Base-by-base conservation (phyloP, 92 coral and sea anemone genomes). In the Hydrozoanthus gracilis region DNA sequence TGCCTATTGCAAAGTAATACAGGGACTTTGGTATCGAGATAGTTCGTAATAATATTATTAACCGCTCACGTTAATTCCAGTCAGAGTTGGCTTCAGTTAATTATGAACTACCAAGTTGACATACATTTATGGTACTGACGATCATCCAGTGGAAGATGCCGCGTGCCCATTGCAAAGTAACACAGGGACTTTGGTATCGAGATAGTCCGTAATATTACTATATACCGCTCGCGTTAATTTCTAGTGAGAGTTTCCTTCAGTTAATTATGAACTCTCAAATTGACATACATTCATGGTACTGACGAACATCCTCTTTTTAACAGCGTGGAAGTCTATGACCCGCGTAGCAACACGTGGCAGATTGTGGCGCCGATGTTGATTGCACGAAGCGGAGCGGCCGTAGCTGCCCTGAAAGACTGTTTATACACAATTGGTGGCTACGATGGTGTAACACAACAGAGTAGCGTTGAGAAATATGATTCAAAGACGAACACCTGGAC, bases 381-480 rank as follows among this genome's bases (percentile, higher is more conserved):
- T 70, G 94, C 88, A 73, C 94, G 96, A 44, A 93, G 96, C 62
- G 96, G 96, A 1, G 94, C 96, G 7, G 96, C 92, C 3, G 93
- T 90, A 50, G 94, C 93, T 2, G 82, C 96, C 3, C 62, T 90
- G 5, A 82, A 77, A 46, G 84, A 67, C 67, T 86, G 74, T 8
- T 61, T 91, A 27, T 93, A 93, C 83, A 89, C 92, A 39, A 66
- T 91, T 18, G 96, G 96, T 39, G 96, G 96, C 15, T 93, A 93
- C 73, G 66, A 91, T 88, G 96, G 96, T 0, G 92, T 89, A 46
- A 87, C 88, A 5, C 98, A 94, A 51, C 82, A 90, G 27, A 92
- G 77, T 88, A 94, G 95, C 54, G 92, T 90, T 13, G 98, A 94
- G 85, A 89, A 90, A 56, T 94, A 94, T 50, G 87, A 92, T 45